These are phyloP conservation scores for Epirrita christyi DNA, from an alignment of 2,888 invertebrate species.

Conservation along the genomic window DNA sequence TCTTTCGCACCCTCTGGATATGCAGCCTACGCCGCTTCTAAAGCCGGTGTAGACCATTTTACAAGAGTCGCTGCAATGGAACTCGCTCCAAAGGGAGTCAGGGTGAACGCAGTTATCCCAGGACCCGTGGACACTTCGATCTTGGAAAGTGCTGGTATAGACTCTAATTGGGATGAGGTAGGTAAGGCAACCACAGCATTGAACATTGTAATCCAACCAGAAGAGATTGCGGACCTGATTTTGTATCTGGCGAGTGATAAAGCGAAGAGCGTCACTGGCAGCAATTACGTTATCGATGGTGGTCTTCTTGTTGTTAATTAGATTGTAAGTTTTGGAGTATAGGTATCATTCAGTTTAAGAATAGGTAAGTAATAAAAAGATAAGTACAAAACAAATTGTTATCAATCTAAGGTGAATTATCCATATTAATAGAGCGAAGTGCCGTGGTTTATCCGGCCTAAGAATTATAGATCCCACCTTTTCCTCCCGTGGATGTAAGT, in stretches of 20 bases:
- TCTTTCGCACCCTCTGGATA: conserved; percentile 1
- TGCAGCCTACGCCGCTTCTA: conserved; percentile 86
- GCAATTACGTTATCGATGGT: conserved; percentile 38
- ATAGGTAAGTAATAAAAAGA: too few relatives aligned
- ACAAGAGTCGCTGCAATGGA: conserved; percentile 88
- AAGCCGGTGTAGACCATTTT: conserved; percentile 90
- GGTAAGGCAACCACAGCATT: conserved; percentile 19
- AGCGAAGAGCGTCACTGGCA: conserved; percentile 43
- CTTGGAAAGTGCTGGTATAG: conserved; percentile 47
- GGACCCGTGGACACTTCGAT: conserved; percentile 85
- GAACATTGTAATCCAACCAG: conserved; percentile 27
- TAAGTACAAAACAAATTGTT: too few relatives aligned
- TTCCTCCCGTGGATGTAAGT: too few relatives aligned
- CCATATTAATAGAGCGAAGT: too few relatives aligned
- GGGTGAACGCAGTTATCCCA: conserved; percentile 90
- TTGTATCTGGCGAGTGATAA: conserved; percentile 51
- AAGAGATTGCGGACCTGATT: conserved; percentile 50
- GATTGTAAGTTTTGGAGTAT: neutral
- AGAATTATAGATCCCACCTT: too few relatives aligned
- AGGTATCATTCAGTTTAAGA: too few relatives aligned
- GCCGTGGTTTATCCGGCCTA: too few relatives aligned
- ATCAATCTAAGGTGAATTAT: too few relatives aligned
- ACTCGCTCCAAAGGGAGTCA: conserved; percentile 80
- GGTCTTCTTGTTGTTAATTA: conserved; percentile 27
- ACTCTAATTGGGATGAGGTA: conserved; percentile 3